A percentile compares a stretch with the other conserved stretches of the same genome.
Conservation (phyloP, 2,888 invertebrate genomes). For the Polymixis lichenea region DNA sequence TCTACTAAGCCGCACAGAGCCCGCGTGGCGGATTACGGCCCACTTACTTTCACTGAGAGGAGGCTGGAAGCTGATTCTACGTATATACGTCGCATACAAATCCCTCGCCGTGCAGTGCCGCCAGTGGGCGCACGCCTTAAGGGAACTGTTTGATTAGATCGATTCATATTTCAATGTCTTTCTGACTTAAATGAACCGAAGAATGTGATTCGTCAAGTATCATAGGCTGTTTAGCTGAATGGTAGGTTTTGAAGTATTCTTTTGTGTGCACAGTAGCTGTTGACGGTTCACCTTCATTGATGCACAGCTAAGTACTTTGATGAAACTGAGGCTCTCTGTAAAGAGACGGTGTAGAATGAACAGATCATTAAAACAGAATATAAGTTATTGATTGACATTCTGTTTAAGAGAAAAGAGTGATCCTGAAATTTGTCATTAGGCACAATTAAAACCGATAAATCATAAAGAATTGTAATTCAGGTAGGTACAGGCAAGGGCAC, state of each 20-base stretch:
- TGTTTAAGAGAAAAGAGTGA: not conserved
- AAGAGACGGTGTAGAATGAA: not conserved
- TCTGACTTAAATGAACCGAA: constrained; percentile 21
- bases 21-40: no score
- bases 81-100: no score
- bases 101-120: no score
- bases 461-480: not conserved
- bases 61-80: no score
- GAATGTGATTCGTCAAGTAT: constrained; percentile 31
- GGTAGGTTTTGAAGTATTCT: constrained; percentile 8
- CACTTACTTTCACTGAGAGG: no score
- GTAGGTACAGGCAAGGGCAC: not conserved
- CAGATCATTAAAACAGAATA: not conserved
- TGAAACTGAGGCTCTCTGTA: not conserved
- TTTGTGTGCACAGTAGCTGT: constrained; percentile 12
- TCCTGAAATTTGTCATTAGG: no score
- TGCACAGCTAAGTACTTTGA: constrained; percentile 4
- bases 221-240: constrained; percentile 21
- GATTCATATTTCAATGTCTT: constrained; percentile 42
- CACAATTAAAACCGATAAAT: not conserved
- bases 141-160: constrained; percentile 49
- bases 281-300: constrained; percentile 27
- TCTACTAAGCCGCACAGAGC: no score
- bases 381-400: not conserved
- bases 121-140: not conserved